Percentiles rank a stretch among this genome's conserved stretches.
Evolutionary conservation across 2,797 vertebrate species (phyloP).

Genomic region (Poliocrania exsul): DNA sequence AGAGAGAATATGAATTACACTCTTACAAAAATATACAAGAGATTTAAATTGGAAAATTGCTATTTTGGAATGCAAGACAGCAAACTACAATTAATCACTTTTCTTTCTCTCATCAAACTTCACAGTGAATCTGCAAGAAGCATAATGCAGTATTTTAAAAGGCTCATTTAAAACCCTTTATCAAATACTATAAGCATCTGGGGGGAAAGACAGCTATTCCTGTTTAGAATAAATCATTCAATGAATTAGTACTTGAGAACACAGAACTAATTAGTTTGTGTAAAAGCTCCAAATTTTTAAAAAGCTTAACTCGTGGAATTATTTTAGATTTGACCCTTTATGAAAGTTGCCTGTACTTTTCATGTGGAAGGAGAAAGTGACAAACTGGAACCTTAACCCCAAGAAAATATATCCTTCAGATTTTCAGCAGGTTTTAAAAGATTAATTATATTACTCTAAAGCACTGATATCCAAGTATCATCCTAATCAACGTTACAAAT

Average conservation of each 20-base stretch:
- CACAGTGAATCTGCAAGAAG: constrained; percentile 60
- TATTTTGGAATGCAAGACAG: constrained; percentile 73
- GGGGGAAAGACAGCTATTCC: background rate
- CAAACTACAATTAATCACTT: constrained; percentile 76
- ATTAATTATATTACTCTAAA: background rate
- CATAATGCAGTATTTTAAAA: constrained; percentile 34
- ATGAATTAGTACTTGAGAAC: constrained; percentile 23
- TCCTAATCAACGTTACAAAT: background rate
- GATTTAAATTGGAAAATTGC: constrained; percentile 78
- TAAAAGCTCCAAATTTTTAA: background rate
- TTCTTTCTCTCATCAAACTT: constrained; percentile 56
- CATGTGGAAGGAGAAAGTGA: background rate
- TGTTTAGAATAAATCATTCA: constrained; percentile 46
- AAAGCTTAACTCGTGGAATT: background rate
- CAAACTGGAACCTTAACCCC: background rate
- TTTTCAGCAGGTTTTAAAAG: background rate
- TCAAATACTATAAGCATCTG: constrained; percentile 6
- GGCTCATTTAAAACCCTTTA: constrained; percentile 40
- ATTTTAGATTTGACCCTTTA: background rate
- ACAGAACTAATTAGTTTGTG: background rate
- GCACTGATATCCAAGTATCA: background rate
- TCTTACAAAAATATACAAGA: constrained; percentile 62
- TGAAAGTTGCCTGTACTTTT: background rate
- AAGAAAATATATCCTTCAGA: background rate
- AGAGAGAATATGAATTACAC: constrained; percentile 73